phyloP scores from a whole-genome alignment of 23 tunicate species.

The Halocynthia roretzi region DNA sequence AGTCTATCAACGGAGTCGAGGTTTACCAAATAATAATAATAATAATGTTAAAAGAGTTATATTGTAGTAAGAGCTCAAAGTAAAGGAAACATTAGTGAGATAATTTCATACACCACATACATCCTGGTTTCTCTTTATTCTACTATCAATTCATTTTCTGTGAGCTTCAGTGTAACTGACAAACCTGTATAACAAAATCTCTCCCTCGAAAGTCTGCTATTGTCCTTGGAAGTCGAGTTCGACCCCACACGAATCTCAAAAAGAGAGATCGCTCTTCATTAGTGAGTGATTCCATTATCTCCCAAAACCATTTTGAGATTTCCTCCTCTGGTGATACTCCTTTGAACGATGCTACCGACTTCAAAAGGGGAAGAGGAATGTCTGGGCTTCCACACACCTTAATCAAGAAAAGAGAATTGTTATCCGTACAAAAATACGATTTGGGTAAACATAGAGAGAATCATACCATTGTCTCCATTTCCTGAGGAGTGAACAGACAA shows the following conservation, averaged over 20 bases:
- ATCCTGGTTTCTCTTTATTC: no score
- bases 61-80: no score
- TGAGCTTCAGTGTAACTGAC: not conserved
- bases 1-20: not conserved
- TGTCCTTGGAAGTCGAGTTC: constrained; percentile 74
- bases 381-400: constrained; percentile 91
- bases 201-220: constrained; percentile 86
- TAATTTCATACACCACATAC: no score
- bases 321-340: constrained; percentile 51
- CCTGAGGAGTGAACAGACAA: constrained; percentile 58
- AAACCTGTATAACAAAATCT: constrained; percentile 85
- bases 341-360: constrained; percentile 64
- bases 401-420: not conserved
- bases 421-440: not conserved
- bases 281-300: constrained; percentile 58
- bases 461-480: constrained; percentile 78
- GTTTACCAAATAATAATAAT: not conserved
- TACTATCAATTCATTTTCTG: no score
- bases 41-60: not conserved
- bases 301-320: constrained; percentile 74
- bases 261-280: constrained; percentile 70
- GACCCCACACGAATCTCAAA: constrained; percentile 92
- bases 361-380: constrained; percentile 60
- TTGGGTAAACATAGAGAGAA: no score
- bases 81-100: no score